Evolutionary conservation across 2,888 invertebrate genomes (phyloP), one percentile per base, ranked within the genome.

Genomic region (Temnothorax ravouxi): DNA sequence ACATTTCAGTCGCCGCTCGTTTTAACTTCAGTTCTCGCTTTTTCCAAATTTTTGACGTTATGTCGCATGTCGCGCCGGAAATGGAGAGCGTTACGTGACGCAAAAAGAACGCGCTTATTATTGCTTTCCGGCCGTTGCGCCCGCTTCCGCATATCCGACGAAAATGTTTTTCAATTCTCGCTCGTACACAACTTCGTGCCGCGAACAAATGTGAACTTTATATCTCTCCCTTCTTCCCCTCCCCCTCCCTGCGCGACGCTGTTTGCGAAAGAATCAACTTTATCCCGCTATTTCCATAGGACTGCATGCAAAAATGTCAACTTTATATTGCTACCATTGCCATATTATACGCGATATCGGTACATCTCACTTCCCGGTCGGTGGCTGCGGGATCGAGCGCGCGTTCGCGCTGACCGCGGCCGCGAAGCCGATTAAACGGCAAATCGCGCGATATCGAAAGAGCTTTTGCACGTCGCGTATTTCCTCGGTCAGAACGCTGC

Each of bases 271-370:
- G 71, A 79, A 79, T 79, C 79, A 79, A 79, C 71, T 83, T 88
- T 83, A 83, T 82, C 69, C 75, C 64, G 34, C 59, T 21, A 76
- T 79, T 79, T 79, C 79, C 71, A 79, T 71, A 59, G 79, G 59
- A 59, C 71, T 66, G 62, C 75, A 80, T 50, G 69, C 62, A 76
- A 83, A 84, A 88, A 84, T 69, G 81, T 84, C 83, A 76, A 82
- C 81, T 76, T 44, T 47, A 34, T 79, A 71, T 83, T 67, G 64
- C 64, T 59, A 52, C 67, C 62, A 61, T 64, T 38, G 50, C 47
- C 66, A 84, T 77, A 83, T 61, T 61, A 66, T 82, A 88, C 75
- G 84, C 74, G 82, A 87, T 86, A 86, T 88, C 86, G 79, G 84
- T 86, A 77, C 80, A 76, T 84, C 71, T 71, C 69, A 66, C 74